Evolutionary conservation across 2,797 vertebrate genomes (phyloP).

Genomic region (Diplodus puntazzo): DNA sequence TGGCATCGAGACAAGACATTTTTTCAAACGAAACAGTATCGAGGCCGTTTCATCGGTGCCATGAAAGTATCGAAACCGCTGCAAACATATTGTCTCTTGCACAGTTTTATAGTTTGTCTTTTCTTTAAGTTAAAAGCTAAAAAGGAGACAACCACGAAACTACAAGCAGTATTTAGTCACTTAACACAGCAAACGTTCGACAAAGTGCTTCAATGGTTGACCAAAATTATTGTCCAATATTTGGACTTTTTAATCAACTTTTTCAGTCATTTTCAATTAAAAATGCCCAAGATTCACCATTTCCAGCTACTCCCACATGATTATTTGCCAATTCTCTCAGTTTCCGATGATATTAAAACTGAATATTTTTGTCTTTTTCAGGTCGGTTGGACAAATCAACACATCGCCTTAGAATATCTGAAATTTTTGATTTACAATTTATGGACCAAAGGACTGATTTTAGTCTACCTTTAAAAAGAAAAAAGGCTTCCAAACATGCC

Average conservation of each 20-base stretch:
- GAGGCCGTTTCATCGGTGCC: background rate
- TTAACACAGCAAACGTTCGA: background rate
- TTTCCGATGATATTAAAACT: background rate
- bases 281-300: background rate
- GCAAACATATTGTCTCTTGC: background rate
- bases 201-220: too few species aligned
- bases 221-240: background rate
- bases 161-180: background rate
- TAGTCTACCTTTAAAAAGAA: slow-evolving; percentile 6
- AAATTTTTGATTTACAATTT: background rate
- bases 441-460: too few species aligned
- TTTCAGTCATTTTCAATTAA: background rate
- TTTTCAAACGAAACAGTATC: too few species aligned
- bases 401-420: background rate
- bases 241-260: background rate
- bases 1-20: too few species aligned
- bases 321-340: background rate
- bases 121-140: slow-evolving; percentile 8
- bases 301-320: background rate
- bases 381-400: background rate
- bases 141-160: background rate
- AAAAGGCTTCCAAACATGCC: background rate
- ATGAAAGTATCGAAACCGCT: too few species aligned
- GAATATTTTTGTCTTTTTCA: background rate
- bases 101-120: background rate